A percentile compares a stretch with the other conserved stretches of the same genome.
These are phyloP conservation scores for Euplexia lucipara DNA, from an alignment of 2,888 invertebrate species.

Conservation along the genomic window DNA sequence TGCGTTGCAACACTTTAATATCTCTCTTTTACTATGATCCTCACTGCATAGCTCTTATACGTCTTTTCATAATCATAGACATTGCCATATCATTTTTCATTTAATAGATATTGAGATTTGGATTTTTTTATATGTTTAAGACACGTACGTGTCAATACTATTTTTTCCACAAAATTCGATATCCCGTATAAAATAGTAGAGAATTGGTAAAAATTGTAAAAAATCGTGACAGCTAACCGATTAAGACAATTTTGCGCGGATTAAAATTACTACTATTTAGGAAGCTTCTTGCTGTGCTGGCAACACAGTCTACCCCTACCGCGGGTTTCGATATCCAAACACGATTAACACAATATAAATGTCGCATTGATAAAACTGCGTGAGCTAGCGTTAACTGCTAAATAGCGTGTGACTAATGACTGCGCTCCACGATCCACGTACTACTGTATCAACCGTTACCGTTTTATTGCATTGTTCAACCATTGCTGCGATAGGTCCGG, in stretches of 20 bases:
- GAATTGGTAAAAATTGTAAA: slow-evolving; percentile 85
- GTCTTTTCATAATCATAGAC: too few relatives aligned
- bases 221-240: not conserved
- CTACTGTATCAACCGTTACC: slow-evolving; percentile 67
- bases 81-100: too few relatives aligned
- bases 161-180: slow-evolving; percentile 61
- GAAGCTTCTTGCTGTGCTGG: slow-evolving; percentile 20
- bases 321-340: slow-evolving; percentile 75
- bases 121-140: too few relatives aligned
- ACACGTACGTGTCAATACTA: too few relatives aligned
- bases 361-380: slow-evolving; percentile 88
- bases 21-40: too few relatives aligned
- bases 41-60: too few relatives aligned
- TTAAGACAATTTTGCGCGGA: not conserved
- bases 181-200: slow-evolving; percentile 85
- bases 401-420: slow-evolving; percentile 89
- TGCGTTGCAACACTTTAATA: too few relatives aligned
- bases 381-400: slow-evolving; percentile 84
- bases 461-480: slow-evolving; percentile 62
- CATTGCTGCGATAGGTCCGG: slow-evolving; percentile 47
- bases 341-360: slow-evolving; percentile 88
- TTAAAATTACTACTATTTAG: not conserved
- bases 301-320: slow-evolving; percentile 60
- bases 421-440: slow-evolving; percentile 65
- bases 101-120: too few relatives aligned